Base-by-base conservation (phyloP, 2,797 vertebrate species). In the Psittacula echo region DNA sequence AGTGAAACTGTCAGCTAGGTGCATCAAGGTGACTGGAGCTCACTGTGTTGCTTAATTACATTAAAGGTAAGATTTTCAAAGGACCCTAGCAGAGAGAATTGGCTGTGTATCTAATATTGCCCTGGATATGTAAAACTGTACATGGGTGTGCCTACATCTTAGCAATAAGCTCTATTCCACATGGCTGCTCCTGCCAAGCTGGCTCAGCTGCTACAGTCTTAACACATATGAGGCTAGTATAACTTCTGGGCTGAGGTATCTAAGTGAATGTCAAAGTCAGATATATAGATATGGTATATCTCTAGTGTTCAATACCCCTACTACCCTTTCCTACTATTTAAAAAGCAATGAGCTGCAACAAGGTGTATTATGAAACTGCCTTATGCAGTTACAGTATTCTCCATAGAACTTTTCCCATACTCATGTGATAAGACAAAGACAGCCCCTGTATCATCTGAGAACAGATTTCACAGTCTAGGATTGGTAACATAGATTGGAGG, bases 1-100 rank as follows among this genome's bases (percentile, higher is more conserved):
- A 97, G 94, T 70, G 88, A 85, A 96, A 94, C 77, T 87, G 93
- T 94, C 91, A 95, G 72, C 62, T 23, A 91, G 62, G 79, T 85
- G n/a, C 5, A 82, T 87, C 87, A 90, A 87, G 90, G 91, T 1
- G 1, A 91, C 71, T 51, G 66, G 53, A 95, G 72, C 58, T 87
- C 58, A 39, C 13, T 39, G 1, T 56, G n/a, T 61, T 66, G 50
- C 30, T 95, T 97, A 94, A 94, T 96, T 94, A 96, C 83, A 92
- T 68, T 82, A 77, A 80, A 91, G 65, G 13, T 20, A 34, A 56
- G 72, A 50, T 77, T 79, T 94, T 90, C 64, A 77, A 82, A 84
- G 60, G 13, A 86, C 10, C 26, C 51, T 53, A 79, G 53, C 64
- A 10, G 44, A 81, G 47, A 39, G 39, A 67, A 42, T 14, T 83